A percentile compares a stretch with the other conserved stretches of the same genome.
phyloP scores from a whole-genome alignment of 2,113 vertebrate species.

The Trematomus loennbergii region DNA sequence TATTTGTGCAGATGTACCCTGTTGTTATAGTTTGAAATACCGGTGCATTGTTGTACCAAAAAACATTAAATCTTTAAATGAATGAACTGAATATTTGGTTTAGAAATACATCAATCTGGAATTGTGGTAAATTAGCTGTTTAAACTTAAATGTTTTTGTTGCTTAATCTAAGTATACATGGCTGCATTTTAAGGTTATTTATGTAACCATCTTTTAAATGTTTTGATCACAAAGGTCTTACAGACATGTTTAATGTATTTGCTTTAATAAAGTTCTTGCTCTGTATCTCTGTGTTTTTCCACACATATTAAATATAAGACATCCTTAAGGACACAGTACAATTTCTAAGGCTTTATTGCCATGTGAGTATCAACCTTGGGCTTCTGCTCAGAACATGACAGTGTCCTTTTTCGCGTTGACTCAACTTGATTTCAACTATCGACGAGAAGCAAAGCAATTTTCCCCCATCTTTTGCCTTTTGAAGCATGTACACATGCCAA shows the following conservation, averaged over 20 bases:
- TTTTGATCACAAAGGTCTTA: background rate
- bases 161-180: background rate
- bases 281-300: background rate
- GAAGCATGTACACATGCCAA: background rate
- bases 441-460: background rate
- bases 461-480: background rate
- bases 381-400: constrained; percentile 1
- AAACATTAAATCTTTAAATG: constrained; percentile 1
- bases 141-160: background rate
- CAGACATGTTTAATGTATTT: background rate
- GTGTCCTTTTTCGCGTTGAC: background rate
- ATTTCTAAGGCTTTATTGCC: background rate
- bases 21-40: constrained; percentile 17
- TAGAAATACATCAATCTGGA: background rate
- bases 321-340: background rate
- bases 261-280: constrained; percentile 54
- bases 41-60: background rate
- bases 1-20: background rate
- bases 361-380: background rate
- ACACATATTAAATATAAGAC: background rate
- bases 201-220: background rate
- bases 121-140: background rate
- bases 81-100: constrained; percentile 7
- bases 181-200: background rate
- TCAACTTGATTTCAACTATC: background rate